Percentiles rank a stretch among this genome's conserved stretches.
These are phyloP conservation scores for Beris morrisii DNA, from an alignment of 2,888 invertebrate species.

Conservation along the genomic window DNA sequence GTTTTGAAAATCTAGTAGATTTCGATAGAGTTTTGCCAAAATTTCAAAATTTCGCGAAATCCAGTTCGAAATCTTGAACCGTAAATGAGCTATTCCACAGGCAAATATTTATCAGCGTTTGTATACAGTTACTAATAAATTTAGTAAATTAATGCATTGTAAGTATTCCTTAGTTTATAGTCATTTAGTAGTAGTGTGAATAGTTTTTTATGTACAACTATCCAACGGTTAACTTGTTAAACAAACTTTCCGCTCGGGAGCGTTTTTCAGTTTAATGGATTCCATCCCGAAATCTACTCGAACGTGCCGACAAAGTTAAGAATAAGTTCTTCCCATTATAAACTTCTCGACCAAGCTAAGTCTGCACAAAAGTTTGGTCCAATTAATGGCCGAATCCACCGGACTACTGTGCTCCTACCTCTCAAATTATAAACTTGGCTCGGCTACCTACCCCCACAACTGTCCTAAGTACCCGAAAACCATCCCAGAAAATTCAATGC, in stretches of 20 bases:
- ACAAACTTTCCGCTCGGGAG: slow-evolving; percentile 32
- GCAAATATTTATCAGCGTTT: too few species aligned
- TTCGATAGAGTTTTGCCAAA: too few species aligned
- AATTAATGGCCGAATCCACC: slow-evolving; percentile 34
- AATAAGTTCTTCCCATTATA: slow-evolving; percentile 37
- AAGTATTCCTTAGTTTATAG: too few species aligned
- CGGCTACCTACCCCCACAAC: too few species aligned
- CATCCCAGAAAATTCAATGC: slow-evolving; percentile 13
- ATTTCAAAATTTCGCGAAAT: too few species aligned
- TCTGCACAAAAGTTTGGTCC: slow-evolving; percentile 40
- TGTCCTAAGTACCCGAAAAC: neutral
- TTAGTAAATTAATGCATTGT: too few species aligned
- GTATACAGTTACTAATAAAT: too few species aligned
- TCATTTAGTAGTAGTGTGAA: too few species aligned
- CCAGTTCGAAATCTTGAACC: too few species aligned
- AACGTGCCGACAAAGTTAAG: slow-evolving; percentile 33
- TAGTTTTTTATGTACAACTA: slow-evolving; percentile 1
- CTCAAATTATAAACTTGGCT: slow-evolving; percentile 7
- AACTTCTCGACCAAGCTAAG: slow-evolving; percentile 36
- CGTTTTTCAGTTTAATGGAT: slow-evolving; percentile 36
- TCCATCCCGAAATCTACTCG: slow-evolving; percentile 27
- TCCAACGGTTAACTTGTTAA: slow-evolving; percentile 31
- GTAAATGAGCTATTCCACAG: too few species aligned
- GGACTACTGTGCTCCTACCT: slow-evolving; percentile 8
- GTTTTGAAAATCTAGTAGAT: too few species aligned